These are phyloP conservation scores for Dexiosoma caninum DNA, from an alignment of 2,888 invertebrate species.

Conservation along the genomic window DNA sequence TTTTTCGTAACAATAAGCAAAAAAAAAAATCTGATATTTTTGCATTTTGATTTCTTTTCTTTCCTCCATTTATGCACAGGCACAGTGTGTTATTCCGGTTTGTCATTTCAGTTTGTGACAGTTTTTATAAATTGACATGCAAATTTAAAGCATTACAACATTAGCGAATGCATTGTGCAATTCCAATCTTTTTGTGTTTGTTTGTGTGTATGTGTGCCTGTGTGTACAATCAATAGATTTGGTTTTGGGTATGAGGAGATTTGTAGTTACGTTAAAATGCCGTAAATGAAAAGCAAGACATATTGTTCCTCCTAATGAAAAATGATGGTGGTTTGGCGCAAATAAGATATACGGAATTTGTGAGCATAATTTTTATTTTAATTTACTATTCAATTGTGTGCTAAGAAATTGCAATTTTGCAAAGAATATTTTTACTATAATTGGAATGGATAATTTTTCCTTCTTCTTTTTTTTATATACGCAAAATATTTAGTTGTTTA, in stretches of 20 bases:
- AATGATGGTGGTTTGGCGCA: neutral
- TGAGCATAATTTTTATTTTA: slow-evolving; percentile 15
- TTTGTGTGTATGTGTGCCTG: slow-evolving; percentile 21
- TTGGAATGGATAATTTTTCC: neutral
- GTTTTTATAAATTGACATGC: slow-evolving; percentile 68
- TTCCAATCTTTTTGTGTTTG: no score
- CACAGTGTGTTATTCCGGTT: neutral
- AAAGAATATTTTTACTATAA: no score
- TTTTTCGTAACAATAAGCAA: slow-evolving; percentile 30
- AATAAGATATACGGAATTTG: neutral
- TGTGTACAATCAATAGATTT: slow-evolving; percentile 3
- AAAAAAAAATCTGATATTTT: slow-evolving; percentile 21
- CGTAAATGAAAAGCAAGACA: neutral
- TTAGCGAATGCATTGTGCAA: slow-evolving; percentile 70
- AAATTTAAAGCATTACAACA: slow-evolving; percentile 71
- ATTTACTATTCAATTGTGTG: neutral
- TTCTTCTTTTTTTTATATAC: neutral
- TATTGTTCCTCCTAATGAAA: slow-evolving; percentile 31
- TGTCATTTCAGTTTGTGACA: slow-evolving; percentile 33
- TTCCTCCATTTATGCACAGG: neutral
- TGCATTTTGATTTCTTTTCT: neutral
- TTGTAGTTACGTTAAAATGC: neutral
- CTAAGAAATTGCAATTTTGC: no score
- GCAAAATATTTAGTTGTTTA: neutral
- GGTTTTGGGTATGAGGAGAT: neutral